phyloP scores from a whole-genome alignment of 2,113 vertebrate species.

The Podarcis raffonei region DNA sequence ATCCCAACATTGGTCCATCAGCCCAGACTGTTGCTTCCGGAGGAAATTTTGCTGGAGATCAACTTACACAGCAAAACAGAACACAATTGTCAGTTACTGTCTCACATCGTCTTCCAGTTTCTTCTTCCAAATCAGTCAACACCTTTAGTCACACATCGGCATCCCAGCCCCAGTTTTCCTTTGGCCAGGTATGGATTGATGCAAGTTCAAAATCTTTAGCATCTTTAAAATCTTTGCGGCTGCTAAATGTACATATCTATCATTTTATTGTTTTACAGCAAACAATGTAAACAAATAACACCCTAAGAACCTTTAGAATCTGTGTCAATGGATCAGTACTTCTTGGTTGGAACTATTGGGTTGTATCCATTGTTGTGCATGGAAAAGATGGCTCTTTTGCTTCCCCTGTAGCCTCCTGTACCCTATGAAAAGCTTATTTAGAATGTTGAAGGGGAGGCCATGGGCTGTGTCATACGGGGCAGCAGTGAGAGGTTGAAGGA shows the following conservation, averaged over 20 bases:
- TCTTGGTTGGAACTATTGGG: neutral
- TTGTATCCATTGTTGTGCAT: too few relatives aligned
- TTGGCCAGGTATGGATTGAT: slow-evolving; percentile 75
- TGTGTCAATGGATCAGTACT: neutral
- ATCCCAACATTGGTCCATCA: slow-evolving; percentile 71
- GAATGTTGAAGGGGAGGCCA: too few relatives aligned
- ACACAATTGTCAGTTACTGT: slow-evolving; percentile 77
- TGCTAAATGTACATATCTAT: too few relatives aligned
- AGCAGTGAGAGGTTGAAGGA: too few relatives aligned
- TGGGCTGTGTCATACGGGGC: too few relatives aligned
- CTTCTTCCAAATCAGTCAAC: slow-evolving; percentile 80
- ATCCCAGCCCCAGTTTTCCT: slow-evolving; percentile 74
- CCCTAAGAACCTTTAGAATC: neutral
- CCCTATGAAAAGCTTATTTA: too few relatives aligned
- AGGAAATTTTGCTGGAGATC: slow-evolving; percentile 75
- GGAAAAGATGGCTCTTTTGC: too few relatives aligned
- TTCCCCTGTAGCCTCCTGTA: too few relatives aligned
- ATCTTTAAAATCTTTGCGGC: too few relatives aligned
- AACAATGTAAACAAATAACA: neutral
- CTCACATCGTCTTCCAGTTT: slow-evolving; percentile 88
- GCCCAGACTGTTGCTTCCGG: slow-evolving; percentile 74
- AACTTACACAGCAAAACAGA: slow-evolving; percentile 75
- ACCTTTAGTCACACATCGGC: slow-evolving; percentile 74
- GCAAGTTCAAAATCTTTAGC: neutral
- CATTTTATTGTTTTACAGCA: neutral